A percentile compares a stretch with the other conserved stretches of the same genome.
phyloP scores from a whole-genome alignment of 2,888 invertebrate genomes.

The Tetropium fuscum region DNA sequence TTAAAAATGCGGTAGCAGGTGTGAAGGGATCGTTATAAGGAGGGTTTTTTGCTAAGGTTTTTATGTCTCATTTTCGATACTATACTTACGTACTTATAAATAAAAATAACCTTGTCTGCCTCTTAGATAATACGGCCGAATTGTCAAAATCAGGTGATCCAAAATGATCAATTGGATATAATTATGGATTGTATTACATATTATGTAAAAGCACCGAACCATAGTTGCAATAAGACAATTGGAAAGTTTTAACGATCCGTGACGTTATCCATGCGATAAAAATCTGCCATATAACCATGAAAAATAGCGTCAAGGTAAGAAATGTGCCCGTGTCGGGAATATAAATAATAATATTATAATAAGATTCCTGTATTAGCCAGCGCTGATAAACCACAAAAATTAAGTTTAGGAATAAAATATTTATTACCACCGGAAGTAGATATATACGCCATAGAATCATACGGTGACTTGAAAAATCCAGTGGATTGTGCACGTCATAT shows the following conservation, averaged over 20 bases:
- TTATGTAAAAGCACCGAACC: neutral
- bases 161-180: neutral
- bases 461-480: too few species aligned
- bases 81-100: too few species aligned
- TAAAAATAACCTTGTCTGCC: too few species aligned
- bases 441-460: too few species aligned
- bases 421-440: conserved; percentile 6
- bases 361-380: neutral
- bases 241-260: neutral
- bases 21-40: too few species aligned
- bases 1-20: too few species aligned
- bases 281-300: neutral
- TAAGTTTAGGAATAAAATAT: conserved; percentile 1
- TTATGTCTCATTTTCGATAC: too few species aligned
- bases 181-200: neutral
- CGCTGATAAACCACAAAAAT: neutral
- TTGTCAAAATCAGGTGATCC: too few species aligned
- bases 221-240: neutral
- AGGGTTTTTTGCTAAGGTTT: too few species aligned
- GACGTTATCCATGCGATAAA: conserved; percentile 1
- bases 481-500: too few species aligned
- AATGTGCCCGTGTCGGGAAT: neutral
- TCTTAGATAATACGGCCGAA: too few species aligned
- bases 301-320: conserved; percentile 11
- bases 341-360: conserved; percentile 7